A percentile compares a stretch with the other conserved stretches of the same genome.
Evolutionary conservation across 2,797 vertebrate species (phyloP).

Genomic region (Menidia menidia): DNA sequence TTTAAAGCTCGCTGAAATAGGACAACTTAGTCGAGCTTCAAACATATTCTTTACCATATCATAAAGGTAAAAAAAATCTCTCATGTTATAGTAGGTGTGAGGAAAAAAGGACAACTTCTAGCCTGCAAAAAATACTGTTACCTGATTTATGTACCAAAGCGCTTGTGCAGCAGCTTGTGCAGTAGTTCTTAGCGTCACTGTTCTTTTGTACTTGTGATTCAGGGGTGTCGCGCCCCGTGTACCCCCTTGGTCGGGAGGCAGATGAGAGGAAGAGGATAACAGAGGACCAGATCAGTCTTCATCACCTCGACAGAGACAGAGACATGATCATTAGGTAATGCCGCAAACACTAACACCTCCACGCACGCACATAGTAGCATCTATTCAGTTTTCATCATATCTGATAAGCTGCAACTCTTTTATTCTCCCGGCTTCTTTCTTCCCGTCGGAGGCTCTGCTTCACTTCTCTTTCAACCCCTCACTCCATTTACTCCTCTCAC

Average conservation of each 20-base stretch:
- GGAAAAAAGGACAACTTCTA: not conserved
- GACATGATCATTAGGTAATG: conserved; percentile 91
- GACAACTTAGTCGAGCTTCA: not conserved
- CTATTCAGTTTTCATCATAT: conserved; percentile 60
- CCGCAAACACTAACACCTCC: conserved; percentile 26
- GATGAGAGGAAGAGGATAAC: conserved; percentile 90
- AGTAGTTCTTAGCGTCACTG: conserved; percentile 12
- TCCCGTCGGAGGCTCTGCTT: conserved; percentile 48
- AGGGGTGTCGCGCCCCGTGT: conserved; percentile 84
- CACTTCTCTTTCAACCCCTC: conserved; percentile 58
- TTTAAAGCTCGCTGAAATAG: not conserved
- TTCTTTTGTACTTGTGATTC: conserved; percentile 26
- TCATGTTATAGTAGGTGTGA: not conserved
- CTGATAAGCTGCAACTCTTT: conserved; percentile 72
- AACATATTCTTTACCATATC: not conserved
- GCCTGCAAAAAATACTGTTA: not conserved
- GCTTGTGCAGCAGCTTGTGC: not conserved
- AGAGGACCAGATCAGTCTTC: conserved; percentile 89
- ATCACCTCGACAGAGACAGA: conserved; percentile 85
- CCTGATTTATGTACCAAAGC: not conserved
- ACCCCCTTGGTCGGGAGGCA: conserved; percentile 87
- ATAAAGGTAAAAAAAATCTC: not conserved
- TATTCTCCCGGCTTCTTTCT: conserved; percentile 63
- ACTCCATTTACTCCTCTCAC: conserved; percentile 76
- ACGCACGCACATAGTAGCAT: conserved; percentile 24